Percentiles rank a stretch among this genome's conserved stretches.
Evolutionary conservation across 1,140 invertebrate genomes (phyloP).

Genomic region (Scaptomyza graminum): DNA sequence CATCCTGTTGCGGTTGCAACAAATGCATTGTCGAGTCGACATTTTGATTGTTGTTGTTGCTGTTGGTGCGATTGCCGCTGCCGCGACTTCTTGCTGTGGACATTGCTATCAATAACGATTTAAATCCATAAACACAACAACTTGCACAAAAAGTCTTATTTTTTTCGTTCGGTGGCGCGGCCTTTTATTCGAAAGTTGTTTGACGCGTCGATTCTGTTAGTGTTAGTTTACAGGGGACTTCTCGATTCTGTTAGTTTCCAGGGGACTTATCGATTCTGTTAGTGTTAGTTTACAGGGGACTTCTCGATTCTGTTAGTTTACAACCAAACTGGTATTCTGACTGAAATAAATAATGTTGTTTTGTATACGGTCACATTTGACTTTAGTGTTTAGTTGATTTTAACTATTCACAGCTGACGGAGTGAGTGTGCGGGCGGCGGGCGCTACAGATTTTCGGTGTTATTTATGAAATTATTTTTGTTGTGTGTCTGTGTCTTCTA

Average conservation of each 20-base stretch:
- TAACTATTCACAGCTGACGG: constrained; percentile 45
- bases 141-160: background rate
- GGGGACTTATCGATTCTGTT: too few relatives aligned
- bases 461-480: constrained; percentile 33
- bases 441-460: constrained; percentile 17
- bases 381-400: constrained; percentile 33
- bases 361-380: constrained; percentile 23
- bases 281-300: too few relatives aligned
- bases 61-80: constrained; percentile 24
- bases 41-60: constrained; percentile 46
- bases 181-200: constrained; percentile 39
- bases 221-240: too few relatives aligned
- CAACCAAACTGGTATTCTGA: too few relatives aligned
- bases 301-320: too few relatives aligned
- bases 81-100: constrained; percentile 22
- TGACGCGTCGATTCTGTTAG: too few relatives aligned
- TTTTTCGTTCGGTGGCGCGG: constrained; percentile 3
- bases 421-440: constrained; percentile 25
- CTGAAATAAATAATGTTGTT: too few relatives aligned
- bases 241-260: too few relatives aligned
- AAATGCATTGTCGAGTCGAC: constrained; percentile 44
- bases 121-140: background rate
- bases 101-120: constrained; percentile 2
- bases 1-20: constrained; percentile 39
- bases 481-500: constrained; percentile 14